Evolutionary conservation across 2,113 vertebrate species (phyloP).

Genomic region (Sinocyclocheilus grahami): DNA sequence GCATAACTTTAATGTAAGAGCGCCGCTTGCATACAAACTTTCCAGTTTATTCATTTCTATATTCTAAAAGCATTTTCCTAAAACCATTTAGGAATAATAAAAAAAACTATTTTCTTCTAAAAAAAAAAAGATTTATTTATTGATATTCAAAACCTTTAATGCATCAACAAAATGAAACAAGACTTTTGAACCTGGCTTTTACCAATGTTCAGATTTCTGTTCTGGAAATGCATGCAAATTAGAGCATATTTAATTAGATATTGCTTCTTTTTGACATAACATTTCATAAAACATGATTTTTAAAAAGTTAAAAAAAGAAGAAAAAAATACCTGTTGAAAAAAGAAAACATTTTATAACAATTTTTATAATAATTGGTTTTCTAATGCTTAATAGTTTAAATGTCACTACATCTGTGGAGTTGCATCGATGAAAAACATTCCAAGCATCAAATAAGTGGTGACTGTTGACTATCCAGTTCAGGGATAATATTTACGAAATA

Average conservation of each 20-base stretch:
- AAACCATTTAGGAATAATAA: no score
- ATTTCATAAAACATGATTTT: not conserved
- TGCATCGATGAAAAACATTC: not conserved
- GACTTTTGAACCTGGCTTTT: not conserved
- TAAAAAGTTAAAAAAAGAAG: no score
- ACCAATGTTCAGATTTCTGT: not conserved
- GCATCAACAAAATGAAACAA: not conserved
- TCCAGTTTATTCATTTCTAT: no score
- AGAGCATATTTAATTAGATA: not conserved
- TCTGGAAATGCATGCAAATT: not conserved
- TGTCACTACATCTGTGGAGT: not conserved
- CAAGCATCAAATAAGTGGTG: not conserved
- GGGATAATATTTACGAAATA: constrained; percentile 63
- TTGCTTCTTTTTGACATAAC: not conserved
- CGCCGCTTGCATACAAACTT: no score
- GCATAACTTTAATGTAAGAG: not conserved
- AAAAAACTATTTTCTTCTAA: not conserved
- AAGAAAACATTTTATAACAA: not conserved
- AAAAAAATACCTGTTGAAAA: not conserved
- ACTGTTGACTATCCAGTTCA: constrained; percentile 39
- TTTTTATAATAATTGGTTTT: not conserved
- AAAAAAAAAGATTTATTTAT: no score
- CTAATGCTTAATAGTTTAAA: not conserved
- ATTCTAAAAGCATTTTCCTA: no score
- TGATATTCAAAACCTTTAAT: not conserved